phyloP scores from a whole-genome alignment of 2,888 invertebrate species.

The Sphinx pinastri region DNA sequence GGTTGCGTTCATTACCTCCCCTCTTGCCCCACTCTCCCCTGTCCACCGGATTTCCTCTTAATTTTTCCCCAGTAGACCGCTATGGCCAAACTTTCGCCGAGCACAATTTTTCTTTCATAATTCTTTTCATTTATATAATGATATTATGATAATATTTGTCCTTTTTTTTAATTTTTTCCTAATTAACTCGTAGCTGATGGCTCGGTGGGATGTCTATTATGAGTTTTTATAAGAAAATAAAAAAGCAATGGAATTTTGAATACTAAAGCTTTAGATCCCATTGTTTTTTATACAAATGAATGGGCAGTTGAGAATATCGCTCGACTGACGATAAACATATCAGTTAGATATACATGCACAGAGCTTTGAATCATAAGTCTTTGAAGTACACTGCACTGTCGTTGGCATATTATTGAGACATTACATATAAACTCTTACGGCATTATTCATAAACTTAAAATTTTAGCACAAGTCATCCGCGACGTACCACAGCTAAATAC shows the following conservation, averaged over 20 bases:
- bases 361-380: too few species aligned
- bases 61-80: slow-evolving; percentile 44
- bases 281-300: background rate
- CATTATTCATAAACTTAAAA: too few species aligned
- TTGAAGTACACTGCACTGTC: too few species aligned
- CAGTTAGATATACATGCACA: too few species aligned
- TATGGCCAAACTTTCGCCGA: slow-evolving; percentile 45
- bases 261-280: background rate
- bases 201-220: slow-evolving; percentile 10
- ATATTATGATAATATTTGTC: slow-evolving; percentile 20
- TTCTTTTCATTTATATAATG: slow-evolving; percentile 27
- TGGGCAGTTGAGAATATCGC: too few species aligned
- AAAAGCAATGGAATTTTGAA: background rate
- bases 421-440: too few species aligned
- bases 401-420: too few species aligned
- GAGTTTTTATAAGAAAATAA: background rate
- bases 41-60: slow-evolving; percentile 42
- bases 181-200: slow-evolving; percentile 20
- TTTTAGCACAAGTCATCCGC: too few species aligned
- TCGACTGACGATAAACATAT: too few species aligned
- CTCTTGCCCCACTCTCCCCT: slow-evolving; percentile 24
- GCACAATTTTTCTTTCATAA: slow-evolving; percentile 28
- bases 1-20: slow-evolving; percentile 41
- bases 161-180: slow-evolving; percentile 14
- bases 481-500: too few species aligned